Evolutionary conservation across 2,113 vertebrate genomes (phyloP).

Genomic region (Geococcyx californianus): DNA sequence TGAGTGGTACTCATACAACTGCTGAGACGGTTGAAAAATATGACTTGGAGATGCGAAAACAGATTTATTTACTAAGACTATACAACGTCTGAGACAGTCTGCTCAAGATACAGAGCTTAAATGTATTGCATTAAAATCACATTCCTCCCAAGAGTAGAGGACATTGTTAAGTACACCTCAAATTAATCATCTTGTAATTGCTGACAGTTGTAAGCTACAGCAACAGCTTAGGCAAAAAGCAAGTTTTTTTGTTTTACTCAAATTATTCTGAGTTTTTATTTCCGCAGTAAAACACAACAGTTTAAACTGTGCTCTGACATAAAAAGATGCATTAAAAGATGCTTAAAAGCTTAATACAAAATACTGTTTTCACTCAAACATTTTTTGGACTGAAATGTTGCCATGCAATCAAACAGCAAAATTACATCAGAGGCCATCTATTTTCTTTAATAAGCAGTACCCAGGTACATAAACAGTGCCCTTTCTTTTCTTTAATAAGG

Average conservation of each 20-base stretch:
- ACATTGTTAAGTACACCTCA: not conserved
- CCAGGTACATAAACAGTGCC: not conserved
- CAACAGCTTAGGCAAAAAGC: not conserved
- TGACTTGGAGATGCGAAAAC: not conserved
- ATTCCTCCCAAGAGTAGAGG: not conserved
- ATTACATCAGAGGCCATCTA: not conserved
- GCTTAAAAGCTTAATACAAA: not conserved
- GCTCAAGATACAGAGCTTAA: no score
- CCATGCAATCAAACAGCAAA: not conserved
- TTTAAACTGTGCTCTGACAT: not conserved
- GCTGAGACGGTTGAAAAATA: not conserved
- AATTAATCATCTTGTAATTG: not conserved
- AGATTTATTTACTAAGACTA: not conserved
- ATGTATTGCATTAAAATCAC: not conserved
- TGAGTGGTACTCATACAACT: not conserved
- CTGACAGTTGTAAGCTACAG: not conserved
- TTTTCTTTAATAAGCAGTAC: not conserved
- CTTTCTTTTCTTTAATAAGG: not conserved
- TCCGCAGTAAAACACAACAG: not conserved
- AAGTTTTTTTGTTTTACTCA: not conserved
- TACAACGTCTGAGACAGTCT: not conserved
- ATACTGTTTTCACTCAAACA: not conserved
- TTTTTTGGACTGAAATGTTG: not conserved
- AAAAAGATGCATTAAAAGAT: not conserved
- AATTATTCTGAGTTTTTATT: not conserved